Percentiles rank a stretch among this genome's conserved stretches.
Evolutionary conservation across 2,888 invertebrate genomes (phyloP).

Genomic region (Lycia hirtaria): DNA sequence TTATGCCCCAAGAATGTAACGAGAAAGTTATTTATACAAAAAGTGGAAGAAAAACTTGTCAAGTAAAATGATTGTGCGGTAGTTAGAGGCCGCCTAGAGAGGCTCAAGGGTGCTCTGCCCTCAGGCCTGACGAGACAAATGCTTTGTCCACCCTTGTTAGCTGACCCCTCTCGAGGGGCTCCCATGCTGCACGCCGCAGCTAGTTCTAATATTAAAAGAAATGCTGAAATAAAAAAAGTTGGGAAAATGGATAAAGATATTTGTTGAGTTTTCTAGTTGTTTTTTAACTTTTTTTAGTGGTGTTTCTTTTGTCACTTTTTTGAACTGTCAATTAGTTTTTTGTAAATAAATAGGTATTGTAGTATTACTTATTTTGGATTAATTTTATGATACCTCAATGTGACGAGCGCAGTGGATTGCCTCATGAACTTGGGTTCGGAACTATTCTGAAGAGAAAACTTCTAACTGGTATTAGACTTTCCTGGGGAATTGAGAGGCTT

Average conservation of each 20-base stretch:
- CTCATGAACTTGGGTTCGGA: too few relatives aligned
- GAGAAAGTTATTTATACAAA: constrained; percentile 11
- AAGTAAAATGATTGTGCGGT: constrained; percentile 23
- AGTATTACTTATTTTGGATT: too few relatives aligned
- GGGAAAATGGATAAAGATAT: neutral
- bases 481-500: too few relatives aligned
- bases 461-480: too few relatives aligned
- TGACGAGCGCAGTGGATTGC: too few relatives aligned
- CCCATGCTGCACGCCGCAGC: constrained; percentile 5
- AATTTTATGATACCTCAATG: too few relatives aligned
- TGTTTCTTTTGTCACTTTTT: too few relatives aligned
- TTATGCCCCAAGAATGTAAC: neutral
- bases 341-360: too few relatives aligned
- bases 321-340: too few relatives aligned
- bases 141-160: constrained; percentile 31
- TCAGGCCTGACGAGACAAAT: constrained; percentile 32
- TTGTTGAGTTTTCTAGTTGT: too few relatives aligned
- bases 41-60: constrained; percentile 19
- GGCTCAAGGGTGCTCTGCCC: constrained; percentile 16
- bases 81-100: constrained; percentile 18
- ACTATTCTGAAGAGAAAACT: too few relatives aligned
- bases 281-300: too few relatives aligned
- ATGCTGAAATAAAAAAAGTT: neutral
- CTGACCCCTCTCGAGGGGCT: constrained; percentile 26
- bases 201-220: constrained; percentile 22